Conservation (phyloP, 1,140 invertebrate species). For the Nixonia krombeini region DNA sequence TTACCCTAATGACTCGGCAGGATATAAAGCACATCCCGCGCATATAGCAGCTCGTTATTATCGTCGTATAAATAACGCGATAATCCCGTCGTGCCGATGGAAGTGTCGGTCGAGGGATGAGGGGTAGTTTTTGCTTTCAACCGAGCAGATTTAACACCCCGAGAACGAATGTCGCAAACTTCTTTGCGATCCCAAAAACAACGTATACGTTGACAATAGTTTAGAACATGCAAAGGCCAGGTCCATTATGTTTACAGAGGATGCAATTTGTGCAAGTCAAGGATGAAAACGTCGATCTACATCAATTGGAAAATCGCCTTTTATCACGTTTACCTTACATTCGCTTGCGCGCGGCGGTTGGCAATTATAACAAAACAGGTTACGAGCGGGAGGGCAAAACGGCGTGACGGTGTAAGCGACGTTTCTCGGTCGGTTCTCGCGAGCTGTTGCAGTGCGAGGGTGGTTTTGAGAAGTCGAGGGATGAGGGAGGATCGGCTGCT, state of each 20-base stretch:
- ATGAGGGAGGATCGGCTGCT: constrained; percentile 50
- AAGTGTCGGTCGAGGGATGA: constrained; percentile 46
- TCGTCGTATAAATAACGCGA: constrained; percentile 71
- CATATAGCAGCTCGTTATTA: constrained; percentile 72
- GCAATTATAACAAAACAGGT: constrained; percentile 47
- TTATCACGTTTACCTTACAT: too few species aligned
- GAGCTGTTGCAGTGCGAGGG: constrained; percentile 32
- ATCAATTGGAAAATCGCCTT: too few species aligned
- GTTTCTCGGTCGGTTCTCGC: constrained; percentile 47
- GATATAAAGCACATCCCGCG: constrained; percentile 71
- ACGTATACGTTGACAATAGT: too few species aligned
- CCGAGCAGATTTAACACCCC: constrained; percentile 31
- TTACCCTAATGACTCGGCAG: constrained; percentile 70
- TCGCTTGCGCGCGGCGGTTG: too few species aligned
- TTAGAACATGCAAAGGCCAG: too few species aligned
- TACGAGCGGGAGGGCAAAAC: constrained; percentile 37
- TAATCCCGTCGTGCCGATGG: constrained; percentile 67
- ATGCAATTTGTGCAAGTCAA: too few species aligned
- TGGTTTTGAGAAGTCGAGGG: constrained; percentile 48
- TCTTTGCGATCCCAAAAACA: too few species aligned
- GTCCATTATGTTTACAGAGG: too few species aligned
- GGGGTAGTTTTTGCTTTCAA: constrained; percentile 36
- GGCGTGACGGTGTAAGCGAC: constrained; percentile 41
- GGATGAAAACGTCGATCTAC: too few species aligned
- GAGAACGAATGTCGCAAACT: constrained; percentile 15